Evolutionary conservation across 2,888 invertebrate genomes (phyloP).

Genomic region (Chironomus tentans): DNA sequence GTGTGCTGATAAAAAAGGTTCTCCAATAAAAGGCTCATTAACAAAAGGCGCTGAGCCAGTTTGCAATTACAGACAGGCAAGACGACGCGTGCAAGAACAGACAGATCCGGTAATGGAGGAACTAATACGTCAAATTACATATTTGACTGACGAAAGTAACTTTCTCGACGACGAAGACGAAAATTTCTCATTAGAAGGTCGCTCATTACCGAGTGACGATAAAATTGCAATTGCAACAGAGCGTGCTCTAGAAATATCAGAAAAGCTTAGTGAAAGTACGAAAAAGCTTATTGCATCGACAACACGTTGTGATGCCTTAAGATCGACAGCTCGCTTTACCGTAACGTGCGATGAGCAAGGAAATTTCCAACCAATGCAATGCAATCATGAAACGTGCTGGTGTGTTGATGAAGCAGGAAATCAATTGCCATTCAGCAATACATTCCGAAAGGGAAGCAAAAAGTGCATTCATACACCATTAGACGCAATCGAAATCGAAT

Average conservation of each 20-base stretch:
- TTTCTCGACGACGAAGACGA: constrained; percentile 31
- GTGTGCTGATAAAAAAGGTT: constrained; percentile 76
- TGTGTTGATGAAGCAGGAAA: constrained; percentile 79
- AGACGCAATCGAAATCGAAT: constrained; percentile 63
- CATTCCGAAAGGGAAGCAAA: constrained; percentile 50
- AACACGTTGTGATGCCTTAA: constrained; percentile 44
- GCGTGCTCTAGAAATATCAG: constrained; percentile 34
- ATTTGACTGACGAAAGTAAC: constrained; percentile 44
- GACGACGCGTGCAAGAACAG: constrained; percentile 46
- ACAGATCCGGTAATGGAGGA: constrained; percentile 54
- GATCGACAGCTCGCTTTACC: constrained; percentile 40
- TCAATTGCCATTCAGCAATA: constrained; percentile 52
- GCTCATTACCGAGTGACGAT: constrained; percentile 3
- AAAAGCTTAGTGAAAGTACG: constrained; percentile 35
- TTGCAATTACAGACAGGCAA: constrained; percentile 72
- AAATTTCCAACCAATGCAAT: constrained; percentile 66
- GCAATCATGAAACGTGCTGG: constrained; percentile 63
- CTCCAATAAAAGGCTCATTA: constrained; percentile 69
- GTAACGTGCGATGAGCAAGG: constrained; percentile 59
- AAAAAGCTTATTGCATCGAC: constrained; percentile 35
- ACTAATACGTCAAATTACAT: constrained; percentile 57
- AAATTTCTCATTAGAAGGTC: constrained; percentile 13
- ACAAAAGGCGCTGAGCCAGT: constrained; percentile 65
- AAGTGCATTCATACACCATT: constrained; percentile 58
- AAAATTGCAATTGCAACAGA: constrained; percentile 42